A percentile compares a stretch with the other conserved stretches of the same genome.
These are phyloP conservation scores for Drosophila sordidapex DNA, from an alignment of 2,888 invertebrate genomes.

Conservation along the genomic window DNA sequence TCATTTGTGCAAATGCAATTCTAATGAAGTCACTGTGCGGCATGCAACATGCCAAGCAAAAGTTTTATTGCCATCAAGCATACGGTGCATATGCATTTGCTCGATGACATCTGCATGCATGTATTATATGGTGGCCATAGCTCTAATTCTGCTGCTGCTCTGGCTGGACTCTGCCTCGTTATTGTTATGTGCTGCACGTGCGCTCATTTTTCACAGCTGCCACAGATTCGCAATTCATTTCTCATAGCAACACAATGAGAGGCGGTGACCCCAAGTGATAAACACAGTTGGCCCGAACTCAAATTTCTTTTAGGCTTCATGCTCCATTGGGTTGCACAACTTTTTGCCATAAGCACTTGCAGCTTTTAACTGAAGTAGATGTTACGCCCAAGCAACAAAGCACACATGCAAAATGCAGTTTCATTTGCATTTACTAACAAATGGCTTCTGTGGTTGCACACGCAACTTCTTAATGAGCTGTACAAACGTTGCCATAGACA, in stretches of 20 bases:
- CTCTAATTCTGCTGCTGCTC: constrained; percentile 20
- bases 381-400: constrained; percentile 3
- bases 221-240: constrained; percentile 52
- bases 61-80: constrained; percentile 11
- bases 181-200: constrained; percentile 54
- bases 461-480: constrained; percentile 54
- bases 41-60: constrained; percentile 8
- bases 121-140: constrained; percentile 19
- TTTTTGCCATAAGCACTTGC: constrained; percentile 32
- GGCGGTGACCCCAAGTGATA: constrained; percentile 13
- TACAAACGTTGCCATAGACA: constrained; percentile 38
- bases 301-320: constrained; percentile 34
- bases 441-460: constrained; percentile 56
- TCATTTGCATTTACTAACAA: constrained; percentile 54
- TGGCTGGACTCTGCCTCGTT: constrained; percentile 17
- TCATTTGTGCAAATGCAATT: constrained; percentile 51
- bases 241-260: constrained; percentile 38
- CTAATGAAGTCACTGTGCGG: constrained; percentile 47
- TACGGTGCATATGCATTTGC: constrained; percentile 27
- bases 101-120: neutral
- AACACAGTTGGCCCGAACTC: neutral
- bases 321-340: constrained; percentile 17
- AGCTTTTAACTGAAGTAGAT: constrained; percentile 16
- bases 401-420: constrained; percentile 37
- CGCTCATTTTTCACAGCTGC: constrained; percentile 72